Conservation (phyloP, 2,113 vertebrate genomes). For the Channa maculata region DNA sequence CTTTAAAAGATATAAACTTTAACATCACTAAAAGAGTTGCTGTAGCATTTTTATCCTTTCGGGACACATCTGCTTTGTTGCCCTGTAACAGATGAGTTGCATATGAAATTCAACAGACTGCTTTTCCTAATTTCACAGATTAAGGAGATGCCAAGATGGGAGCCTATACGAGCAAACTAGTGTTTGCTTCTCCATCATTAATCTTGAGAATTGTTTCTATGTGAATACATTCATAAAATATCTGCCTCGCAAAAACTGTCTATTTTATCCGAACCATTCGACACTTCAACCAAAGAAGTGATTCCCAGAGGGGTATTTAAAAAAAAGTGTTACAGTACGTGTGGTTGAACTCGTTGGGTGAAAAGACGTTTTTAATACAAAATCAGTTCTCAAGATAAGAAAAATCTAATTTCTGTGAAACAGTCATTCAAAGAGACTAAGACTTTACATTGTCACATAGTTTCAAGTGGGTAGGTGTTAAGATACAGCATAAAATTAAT, state of each 20-base stretch:
- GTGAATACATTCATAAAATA: not conserved
- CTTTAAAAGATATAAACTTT: too few relatives aligned
- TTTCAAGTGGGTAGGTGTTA: too few relatives aligned
- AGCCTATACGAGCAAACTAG: not conserved
- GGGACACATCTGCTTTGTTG: not conserved
- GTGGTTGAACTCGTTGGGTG: not conserved
- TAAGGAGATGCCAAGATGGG: not conserved
- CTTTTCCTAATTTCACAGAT: constrained; percentile 28
- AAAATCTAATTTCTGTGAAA: not conserved
- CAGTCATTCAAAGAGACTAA: not conserved
- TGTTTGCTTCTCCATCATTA: constrained; percentile 18
- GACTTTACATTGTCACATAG: not conserved
- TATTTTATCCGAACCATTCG: constrained; percentile 10
- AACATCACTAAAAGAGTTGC: too few relatives aligned
- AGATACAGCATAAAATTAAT: too few relatives aligned
- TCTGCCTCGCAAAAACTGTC: not conserved
- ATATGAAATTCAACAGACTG: not conserved
- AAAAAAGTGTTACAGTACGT: too few relatives aligned
- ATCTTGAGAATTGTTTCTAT: constrained; percentile 7
- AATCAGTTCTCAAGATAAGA: constrained; percentile 17
- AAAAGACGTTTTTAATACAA: not conserved
- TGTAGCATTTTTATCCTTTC: too few relatives aligned
- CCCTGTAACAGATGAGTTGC: not conserved
- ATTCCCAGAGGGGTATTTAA: too few relatives aligned
- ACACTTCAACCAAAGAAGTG: constrained; percentile 24